Percentiles rank a stretch among this genome's conserved stretches.
phyloP scores from a whole-genome alignment of 2,888 invertebrate species.

The Dyspetes luteomarginatus region DNA sequence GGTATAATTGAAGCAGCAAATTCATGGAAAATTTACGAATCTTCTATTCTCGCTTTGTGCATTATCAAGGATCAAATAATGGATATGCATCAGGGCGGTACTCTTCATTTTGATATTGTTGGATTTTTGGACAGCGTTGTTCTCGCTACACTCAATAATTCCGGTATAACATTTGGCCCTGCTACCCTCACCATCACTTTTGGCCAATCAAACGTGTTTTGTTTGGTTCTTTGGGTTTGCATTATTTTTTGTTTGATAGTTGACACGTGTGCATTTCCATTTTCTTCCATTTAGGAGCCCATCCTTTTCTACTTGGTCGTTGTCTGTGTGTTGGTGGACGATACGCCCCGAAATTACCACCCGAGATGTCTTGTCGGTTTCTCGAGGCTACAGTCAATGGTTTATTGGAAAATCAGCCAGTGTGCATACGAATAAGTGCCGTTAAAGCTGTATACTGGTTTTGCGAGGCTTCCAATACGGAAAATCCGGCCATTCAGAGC shows the following conservation, averaged over 20 bases:
- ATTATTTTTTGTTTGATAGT: too few species aligned
- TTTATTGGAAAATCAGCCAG: slow-evolving; percentile 84
- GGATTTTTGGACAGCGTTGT: slow-evolving; percentile 84
- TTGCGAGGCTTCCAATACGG: slow-evolving; percentile 77
- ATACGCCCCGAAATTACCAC: slow-evolving; percentile 84
- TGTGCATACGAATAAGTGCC: slow-evolving; percentile 85
- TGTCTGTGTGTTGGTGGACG: slow-evolving; percentile 85
- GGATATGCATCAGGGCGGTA: slow-evolving; percentile 77
- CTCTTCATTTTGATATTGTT: slow-evolving; percentile 79
- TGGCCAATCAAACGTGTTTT: too few species aligned
- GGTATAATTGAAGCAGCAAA: slow-evolving; percentile 72
- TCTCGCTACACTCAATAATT: slow-evolving; percentile 83
- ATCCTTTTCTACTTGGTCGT: slow-evolving; percentile 85
- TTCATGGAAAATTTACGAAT: slow-evolving; percentile 89
- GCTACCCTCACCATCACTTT: too few species aligned
- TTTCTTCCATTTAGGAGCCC: slow-evolving; percentile 76
- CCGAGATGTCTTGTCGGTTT: slow-evolving; percentile 83
- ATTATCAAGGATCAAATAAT: slow-evolving; percentile 84
- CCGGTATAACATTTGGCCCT: slow-evolving; percentile 82
- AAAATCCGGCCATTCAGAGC: slow-evolving; percentile 71
- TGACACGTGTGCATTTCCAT: too few species aligned
- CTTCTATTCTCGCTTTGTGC: slow-evolving; percentile 87
- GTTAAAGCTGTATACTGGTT: slow-evolving; percentile 84
- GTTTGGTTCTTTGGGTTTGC: too few species aligned
- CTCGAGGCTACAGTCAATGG: slow-evolving; percentile 85